Evolutionary conservation across 2,888 invertebrate species (phyloP), one percentile per base, ranked within the genome.

Genomic region (Clivina fossor): DNA sequence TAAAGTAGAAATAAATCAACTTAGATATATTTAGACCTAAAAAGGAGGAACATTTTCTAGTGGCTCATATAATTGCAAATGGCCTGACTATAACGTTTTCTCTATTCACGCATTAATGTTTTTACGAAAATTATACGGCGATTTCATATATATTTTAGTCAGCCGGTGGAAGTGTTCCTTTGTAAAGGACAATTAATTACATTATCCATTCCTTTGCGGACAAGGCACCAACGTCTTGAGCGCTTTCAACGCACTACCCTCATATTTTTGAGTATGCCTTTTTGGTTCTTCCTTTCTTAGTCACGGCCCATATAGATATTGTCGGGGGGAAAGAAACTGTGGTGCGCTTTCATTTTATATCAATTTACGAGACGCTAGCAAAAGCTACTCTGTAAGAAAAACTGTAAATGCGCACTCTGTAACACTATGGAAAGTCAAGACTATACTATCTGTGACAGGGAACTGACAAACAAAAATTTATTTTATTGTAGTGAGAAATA

Each of bases 321-420:
- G 16, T 28, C 44, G 28, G 13, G 24, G 24, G 37, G 37, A 48
- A 35, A 28, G 48, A 20, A 47, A 22, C n/a, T n/a, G n/a, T n/a
- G n/a, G n/a, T n/a, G n/a, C n/a, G 47, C 43, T 47, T 47, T 47
- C 47, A 47, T 47, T 32, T 33, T 47, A 47, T 33, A 47, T 47
- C 47, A 47, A 47, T 47, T 47, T 47, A 33, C 47, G 47, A 47
- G 19, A 11, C 26, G 18, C 32, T 30, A 20, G 28, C 46, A 13
- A 46, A n/a, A n/a, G 28, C 30, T 46, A 30, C 46, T 18, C 7
- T 13, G 24, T 8, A 4, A 15, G 24, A 35, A 15, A n/a, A n/a
- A n/a, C n/a, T n/a, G n/a, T n/a, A n/a, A n/a, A n/a, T n/a, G n/a
- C n/a, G n/a, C n/a, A n/a, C n/a, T n/a, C n/a, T n/a, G n/a, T n/a